These are phyloP conservation scores for Grammatotria lemairii DNA, from an alignment of 2,113 vertebrate genomes.

Conservation along the genomic window DNA sequence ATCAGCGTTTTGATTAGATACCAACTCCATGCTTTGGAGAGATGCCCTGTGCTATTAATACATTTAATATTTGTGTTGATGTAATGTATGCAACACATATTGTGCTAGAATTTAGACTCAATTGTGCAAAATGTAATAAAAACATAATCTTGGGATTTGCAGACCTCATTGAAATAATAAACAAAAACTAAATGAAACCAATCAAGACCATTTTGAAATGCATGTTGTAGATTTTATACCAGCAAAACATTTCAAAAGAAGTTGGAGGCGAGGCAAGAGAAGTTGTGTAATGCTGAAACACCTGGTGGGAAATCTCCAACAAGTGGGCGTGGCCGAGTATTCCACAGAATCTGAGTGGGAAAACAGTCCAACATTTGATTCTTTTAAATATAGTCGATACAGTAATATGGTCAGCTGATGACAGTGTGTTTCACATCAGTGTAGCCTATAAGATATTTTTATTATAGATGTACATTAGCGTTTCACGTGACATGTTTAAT, in stretches of 20 bases:
- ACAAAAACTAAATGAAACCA: not conserved
- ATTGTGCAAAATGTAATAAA: not conserved
- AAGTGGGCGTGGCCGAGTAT: fast-evolving
- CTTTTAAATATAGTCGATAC: fast-evolving
- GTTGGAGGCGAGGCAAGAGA: not conserved
- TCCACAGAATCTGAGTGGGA: not conserved
- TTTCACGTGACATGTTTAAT: not conserved
- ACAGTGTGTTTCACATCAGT: not conserved
- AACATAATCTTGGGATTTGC: not conserved
- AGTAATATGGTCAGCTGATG: not conserved
- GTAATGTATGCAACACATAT: fast-evolving
- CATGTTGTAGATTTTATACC: not conserved
- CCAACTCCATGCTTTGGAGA: not conserved
- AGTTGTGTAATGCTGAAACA: not conserved
- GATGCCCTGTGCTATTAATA: fast-evolving
- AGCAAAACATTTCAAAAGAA: not conserved
- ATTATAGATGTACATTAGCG: not conserved
- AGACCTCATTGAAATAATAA: fast-evolving
- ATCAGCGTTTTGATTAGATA: not conserved
- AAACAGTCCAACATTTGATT: not conserved
- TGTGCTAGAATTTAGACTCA: not conserved
- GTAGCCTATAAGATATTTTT: not conserved
- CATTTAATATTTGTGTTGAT: not conserved
- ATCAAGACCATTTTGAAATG: fast-evolving
- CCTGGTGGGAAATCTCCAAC: not conserved